Base-by-base conservation (phyloP, 2,888 invertebrate species). In the Hanleya hanleyi region DNA sequence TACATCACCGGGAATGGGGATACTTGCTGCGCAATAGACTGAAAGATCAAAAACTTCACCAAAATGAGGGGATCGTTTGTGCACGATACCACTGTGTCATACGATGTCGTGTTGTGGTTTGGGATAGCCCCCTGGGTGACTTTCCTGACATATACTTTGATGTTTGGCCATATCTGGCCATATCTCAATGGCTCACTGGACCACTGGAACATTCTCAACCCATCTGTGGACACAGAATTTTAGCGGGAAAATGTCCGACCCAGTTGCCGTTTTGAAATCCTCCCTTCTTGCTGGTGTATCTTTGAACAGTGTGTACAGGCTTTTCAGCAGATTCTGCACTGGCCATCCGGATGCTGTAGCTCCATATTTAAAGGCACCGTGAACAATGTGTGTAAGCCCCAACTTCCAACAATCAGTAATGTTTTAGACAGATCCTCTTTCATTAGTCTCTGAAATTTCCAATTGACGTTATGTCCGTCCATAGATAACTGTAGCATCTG, bases 281-380 rank as follows among this genome's bases (percentile, higher is more conserved):
- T 15, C 57, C n/a, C 57, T n/a, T 57, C 57, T n/a, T 57, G 57
- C 57, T 15, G 57, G 57, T 7, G 57, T 57, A n/a, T 57, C 57
- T 15, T 57, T 9, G 29, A 57, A 57, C 12, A 57, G 9, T n/a
- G 9, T 9, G 12, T n/a, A 26, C 22, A 57, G 29, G 57, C 12
- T 9, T 9, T 9, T 57, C n/a, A n/a, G 57, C 22, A 57, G 57
- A 9, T n/a, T 57, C 22, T n/a, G 7, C 22, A 22, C 57, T n/a
- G 9, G 9, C 41, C 41, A 41, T 18, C 41, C 41, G 18, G 41
- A 41, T 18, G 9, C 41, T 12, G 9, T 41, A 18, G 41, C 41
- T 41, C 41, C 41, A 12, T 41, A 12, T 18, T 41, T 9, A 9
- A 41, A 41, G 41, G 9, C 18, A 12, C 41, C 41, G 41, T 41